Evolutionary conservation across 64 coral and sea anemone genomes (phyloP), one percentile per base, ranked within the genome.

Genomic region (Dendrophyllia cribrosa): DNA sequence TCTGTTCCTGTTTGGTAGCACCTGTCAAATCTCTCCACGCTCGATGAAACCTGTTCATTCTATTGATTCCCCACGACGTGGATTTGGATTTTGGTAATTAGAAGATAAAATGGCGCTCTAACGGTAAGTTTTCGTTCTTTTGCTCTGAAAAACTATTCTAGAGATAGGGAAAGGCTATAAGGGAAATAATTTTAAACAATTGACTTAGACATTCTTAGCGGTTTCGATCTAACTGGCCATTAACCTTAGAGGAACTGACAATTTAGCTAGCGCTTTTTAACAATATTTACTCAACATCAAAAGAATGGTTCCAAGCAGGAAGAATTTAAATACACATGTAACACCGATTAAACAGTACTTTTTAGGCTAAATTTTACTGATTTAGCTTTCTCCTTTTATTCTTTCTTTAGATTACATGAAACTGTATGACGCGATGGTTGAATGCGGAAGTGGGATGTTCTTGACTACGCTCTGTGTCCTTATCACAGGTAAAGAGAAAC

Each of bases 21-120:
- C 46, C 80, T 84, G 80, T 67, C 62, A 68, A 84, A 50, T 84
- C 16, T 7, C 2, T 66, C 46, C 44, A 84, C 80, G 80, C 80
- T 13, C 19, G 61, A 67, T 6, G 43, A 23, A 84, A 66, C 80
- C 46, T 43, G 43, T 77, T 77, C 12, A 55, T 56, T 68, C 60
- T 75, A 51, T 84, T 84, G 59, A 22, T 20, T 50, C 47, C 13
- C 17, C 13, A 21, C 43, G 45, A 84, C n/a, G 80, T 84, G 63
- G 63, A 84, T 68, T 68, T 50, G 1, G 20, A 17, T 68, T 51
- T 65, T 47, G 45, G 8, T 13, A 84, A 82, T 43, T 63, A 82
- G 63, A 58, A 64, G 6, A 34, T 68, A 47, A 83, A 50, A 68
- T 11, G 20, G 20, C 6, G 15, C 12, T 67, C 17, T 51, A 21